Conservation (phyloP, 1,140 invertebrate genomes). For the Laupala kohalensis region DNA sequence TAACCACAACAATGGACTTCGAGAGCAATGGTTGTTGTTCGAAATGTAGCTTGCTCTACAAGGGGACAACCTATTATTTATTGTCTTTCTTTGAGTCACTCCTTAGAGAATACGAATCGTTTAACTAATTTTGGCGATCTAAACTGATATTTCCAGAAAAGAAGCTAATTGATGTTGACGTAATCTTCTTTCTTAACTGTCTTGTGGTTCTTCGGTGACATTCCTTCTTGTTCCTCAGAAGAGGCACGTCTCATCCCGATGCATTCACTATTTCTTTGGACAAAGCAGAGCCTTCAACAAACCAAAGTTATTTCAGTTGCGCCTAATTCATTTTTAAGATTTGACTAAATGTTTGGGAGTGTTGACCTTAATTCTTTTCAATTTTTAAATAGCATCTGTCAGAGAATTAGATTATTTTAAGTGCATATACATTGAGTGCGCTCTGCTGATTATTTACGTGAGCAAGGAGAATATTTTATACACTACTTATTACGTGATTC, state of each 20-base stretch:
- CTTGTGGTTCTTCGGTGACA: background rate
- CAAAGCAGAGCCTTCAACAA: background rate
- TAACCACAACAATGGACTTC: background rate
- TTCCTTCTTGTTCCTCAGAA: background rate
- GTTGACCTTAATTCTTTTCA: no score
- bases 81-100: background rate
- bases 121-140: background rate
- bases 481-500: no score
- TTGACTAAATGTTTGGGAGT: no score
- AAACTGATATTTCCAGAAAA: background rate
- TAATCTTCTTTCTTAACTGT: background rate
- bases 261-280: background rate
- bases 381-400: no score
- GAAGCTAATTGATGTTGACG: background rate
- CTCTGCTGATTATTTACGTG: no score
- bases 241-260: background rate
- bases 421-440: no score
- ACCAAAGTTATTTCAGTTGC: background rate
- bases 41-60: background rate
- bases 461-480: no score
- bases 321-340: background rate
- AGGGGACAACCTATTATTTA: background rate
- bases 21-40: background rate
- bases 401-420: no score
- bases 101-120: background rate